These are phyloP conservation scores for Acanthisitta chloris DNA, from an alignment of 2,113 vertebrate genomes.

Conservation along the genomic window DNA sequence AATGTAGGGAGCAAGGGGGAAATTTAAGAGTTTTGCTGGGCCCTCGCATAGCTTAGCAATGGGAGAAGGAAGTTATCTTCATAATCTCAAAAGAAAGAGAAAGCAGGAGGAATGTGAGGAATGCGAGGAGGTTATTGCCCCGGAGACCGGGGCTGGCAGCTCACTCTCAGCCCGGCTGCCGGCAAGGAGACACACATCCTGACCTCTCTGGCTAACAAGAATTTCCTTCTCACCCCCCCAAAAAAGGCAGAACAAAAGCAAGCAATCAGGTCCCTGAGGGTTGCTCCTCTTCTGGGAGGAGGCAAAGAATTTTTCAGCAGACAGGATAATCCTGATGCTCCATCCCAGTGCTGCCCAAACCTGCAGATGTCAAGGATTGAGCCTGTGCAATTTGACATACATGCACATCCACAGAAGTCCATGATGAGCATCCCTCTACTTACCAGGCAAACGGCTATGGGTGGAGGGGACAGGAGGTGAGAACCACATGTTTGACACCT, in stretches of 20 bases:
- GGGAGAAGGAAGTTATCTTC: conserved; percentile 59
- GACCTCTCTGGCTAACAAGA: conserved; percentile 27
- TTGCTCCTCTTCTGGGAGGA: neutral
- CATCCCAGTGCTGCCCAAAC: neutral
- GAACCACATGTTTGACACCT: fast-evolving
- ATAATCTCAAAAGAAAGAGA: conserved; percentile 64
- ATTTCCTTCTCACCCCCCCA: neutral
- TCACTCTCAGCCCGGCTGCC: neutral
- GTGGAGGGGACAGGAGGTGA: neutral
- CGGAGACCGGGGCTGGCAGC: conserved; percentile 7
- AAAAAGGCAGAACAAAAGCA: neutral
- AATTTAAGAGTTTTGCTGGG: neutral
- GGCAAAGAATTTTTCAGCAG: neutral
- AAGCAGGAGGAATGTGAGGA: conserved; percentile 53
- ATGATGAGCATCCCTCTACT: neutral
- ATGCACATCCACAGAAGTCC: fast-evolving
- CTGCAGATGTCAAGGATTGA: neutral
- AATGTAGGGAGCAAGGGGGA: neutral
- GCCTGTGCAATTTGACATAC: neutral
- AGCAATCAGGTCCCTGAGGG: neutral
- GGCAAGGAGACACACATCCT: neutral
- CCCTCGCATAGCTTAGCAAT: neutral
- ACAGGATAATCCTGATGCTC: neutral
- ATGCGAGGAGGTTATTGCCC: conserved; percentile 55
- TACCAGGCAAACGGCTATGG: fast-evolving